Conservation (phyloP, 2,888 invertebrate genomes). For the Pantelozetes paolii region DNA sequence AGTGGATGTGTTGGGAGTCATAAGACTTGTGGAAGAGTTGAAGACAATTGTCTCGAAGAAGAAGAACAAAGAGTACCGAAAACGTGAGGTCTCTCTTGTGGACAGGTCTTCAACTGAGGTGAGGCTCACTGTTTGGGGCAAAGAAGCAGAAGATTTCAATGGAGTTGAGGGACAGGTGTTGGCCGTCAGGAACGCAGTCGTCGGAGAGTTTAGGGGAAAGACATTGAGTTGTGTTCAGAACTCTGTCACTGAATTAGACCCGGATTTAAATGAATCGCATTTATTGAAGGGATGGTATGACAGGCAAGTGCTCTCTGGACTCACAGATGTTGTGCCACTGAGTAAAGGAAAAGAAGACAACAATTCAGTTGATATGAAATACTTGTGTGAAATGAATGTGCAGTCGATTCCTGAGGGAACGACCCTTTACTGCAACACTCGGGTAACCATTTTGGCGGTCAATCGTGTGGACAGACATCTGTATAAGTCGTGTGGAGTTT, state of each 20-base stretch:
- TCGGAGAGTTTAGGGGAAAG: constrained; percentile 82
- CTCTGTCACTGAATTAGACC: constrained; percentile 10
- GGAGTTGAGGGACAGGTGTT: constrained; percentile 72
- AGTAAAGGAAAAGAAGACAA: constrained; percentile 17
- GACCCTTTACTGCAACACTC: neutral
- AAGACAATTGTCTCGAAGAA: constrained; percentile 66
- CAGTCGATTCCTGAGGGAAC: neutral
- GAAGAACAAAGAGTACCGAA: constrained; percentile 76
- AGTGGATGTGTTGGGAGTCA: constrained; percentile 83
- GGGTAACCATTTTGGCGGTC: neutral
- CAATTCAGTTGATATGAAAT: neutral
- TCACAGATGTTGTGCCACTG: neutral
- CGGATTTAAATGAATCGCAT: neutral
- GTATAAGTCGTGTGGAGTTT: constrained; percentile 69
- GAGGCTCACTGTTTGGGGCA: constrained; percentile 84
- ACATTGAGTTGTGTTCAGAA: constrained; percentile 45
- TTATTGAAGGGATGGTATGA: constrained; percentile 22
- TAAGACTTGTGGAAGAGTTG: constrained; percentile 68
- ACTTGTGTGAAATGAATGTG: neutral
- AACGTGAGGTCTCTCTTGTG: constrained; percentile 79
- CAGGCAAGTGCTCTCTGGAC: neutral
- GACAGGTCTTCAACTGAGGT: constrained; percentile 75
- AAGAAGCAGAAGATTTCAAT: constrained; percentile 75
- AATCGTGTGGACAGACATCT: constrained; percentile 3
- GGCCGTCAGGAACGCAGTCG: constrained; percentile 73